These are phyloP conservation scores for Strix aluco DNA, from an alignment of 2,113 vertebrate genomes.

Conservation along the genomic window DNA sequence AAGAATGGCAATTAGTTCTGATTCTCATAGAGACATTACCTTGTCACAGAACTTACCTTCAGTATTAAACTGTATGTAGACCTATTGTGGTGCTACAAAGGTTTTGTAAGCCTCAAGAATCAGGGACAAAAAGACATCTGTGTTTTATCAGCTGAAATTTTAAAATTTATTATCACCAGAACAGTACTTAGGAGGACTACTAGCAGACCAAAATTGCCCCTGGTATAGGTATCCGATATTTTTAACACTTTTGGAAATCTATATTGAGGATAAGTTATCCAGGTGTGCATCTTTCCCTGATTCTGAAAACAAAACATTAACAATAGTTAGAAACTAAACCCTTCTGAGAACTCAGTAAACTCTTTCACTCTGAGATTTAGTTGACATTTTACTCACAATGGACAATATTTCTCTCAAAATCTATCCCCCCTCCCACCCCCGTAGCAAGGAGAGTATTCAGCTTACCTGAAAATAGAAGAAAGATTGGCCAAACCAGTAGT, in stretches of 20 bases:
- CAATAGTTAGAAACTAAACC: background rate
- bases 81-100: background rate
- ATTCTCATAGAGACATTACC: background rate
- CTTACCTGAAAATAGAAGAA: slow-evolving; percentile 98
- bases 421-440: background rate
- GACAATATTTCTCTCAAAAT: background rate
- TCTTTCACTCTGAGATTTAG: background rate
- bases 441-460: background rate
- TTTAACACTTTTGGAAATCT: background rate
- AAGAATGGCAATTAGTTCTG: background rate
- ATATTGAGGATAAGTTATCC: background rate
- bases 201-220: background rate
- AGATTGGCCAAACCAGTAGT: slow-evolving; percentile 97
- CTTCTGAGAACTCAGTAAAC: background rate
- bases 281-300: background rate
- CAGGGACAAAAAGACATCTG: background rate
- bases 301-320: background rate
- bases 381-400: background rate
- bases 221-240: background rate
- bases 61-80: background rate
- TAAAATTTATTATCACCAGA: background rate
- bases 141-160: background rate
- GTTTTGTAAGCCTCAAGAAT: background rate
- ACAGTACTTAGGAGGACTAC: background rate
- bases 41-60: background rate